Evolutionary conservation across 2,113 vertebrate species (phyloP), one percentile per base, ranked within the genome.

Genomic region (Anarhynchus alexandrinus): DNA sequence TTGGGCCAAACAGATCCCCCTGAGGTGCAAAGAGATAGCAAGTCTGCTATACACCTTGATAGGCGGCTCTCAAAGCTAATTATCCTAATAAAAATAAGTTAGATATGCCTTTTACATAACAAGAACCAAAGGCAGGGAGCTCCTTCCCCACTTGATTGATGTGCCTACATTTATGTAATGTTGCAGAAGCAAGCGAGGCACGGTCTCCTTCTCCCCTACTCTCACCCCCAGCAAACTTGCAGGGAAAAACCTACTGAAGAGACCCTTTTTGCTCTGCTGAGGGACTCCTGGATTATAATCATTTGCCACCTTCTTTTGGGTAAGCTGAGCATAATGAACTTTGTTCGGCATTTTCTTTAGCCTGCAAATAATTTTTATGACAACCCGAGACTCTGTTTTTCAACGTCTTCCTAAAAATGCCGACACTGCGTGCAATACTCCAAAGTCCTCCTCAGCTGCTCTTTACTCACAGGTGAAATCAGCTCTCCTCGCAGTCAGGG

Each of bases 401-500:
- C 79, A 86, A n/a, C 15, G 34, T 65, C 12, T 42, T 82, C 34
- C 64, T 43, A 29, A 83, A 92, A 82, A 88, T 3, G 16, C 34
- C 34, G 38, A 25, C 27, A 9, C 4, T 9, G 20, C 3, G 3
- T 38, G n/a, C 25, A 43, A 20, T 55, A 66, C 65, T 58, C 34
- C 17, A 3, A 15, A 4, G 15, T 45, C 27, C 15, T 74, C 62
- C 71, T 72, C 43, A 64, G 52, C 5, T 1, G 2, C 11, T 62
- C 43, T 19, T 43, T 30, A 40, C 4, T 43, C 27, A 64, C 29
- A 20, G 21, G 15, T 12, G 42, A 85, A 70, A 62, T 19, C n/a
- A 42, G 3, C 14, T 25, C 29, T 55, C 43, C 38, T 22, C 2
- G 0, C 5, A n/a, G 58, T 13, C 11, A 29, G 15, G 9, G 59